Evolutionary conservation across 1,140 invertebrate genomes (phyloP).

Genomic region (Calliphora vicina): DNA sequence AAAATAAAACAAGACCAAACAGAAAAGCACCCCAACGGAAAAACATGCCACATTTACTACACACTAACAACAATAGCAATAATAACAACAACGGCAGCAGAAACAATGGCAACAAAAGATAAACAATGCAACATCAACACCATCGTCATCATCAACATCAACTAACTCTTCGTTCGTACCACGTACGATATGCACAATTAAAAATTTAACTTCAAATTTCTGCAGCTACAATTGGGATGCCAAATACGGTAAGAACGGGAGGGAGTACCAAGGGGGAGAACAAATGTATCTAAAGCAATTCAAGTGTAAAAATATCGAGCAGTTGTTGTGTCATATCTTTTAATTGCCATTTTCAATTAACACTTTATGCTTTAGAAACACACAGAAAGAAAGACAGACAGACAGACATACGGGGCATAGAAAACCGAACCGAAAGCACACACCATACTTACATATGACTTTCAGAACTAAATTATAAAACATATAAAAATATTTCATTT

Average conservation of each 20-base stretch:
- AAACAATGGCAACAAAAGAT: slow-evolving; percentile 11
- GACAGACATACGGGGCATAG: not conserved
- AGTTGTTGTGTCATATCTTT: slow-evolving; percentile 34
- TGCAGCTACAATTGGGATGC: not conserved
- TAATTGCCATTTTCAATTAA: slow-evolving; percentile 34
- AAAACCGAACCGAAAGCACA: not conserved
- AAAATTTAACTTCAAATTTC: slow-evolving; percentile 17
- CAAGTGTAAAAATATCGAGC: slow-evolving; percentile 26
- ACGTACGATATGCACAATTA: slow-evolving; percentile 30
- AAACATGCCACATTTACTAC: not conserved
- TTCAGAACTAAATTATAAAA: not conserved
- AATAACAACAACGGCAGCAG: not conserved
- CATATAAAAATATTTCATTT: not conserved
- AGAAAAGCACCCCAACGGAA: not conserved
- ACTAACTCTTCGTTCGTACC: no score
- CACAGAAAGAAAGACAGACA: not conserved
- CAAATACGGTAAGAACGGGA: not conserved
- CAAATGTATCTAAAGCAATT: not conserved
- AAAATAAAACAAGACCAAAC: not conserved
- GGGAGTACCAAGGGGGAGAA: no score
- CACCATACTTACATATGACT: not conserved
- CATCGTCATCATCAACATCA: not conserved
- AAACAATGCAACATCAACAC: slow-evolving; percentile 28
- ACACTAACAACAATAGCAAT: not conserved
- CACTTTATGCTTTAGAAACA: slow-evolving; percentile 21